phyloP scores from a whole-genome alignment of 2,888 invertebrate genomes.

The Apotomis capreana region DNA sequence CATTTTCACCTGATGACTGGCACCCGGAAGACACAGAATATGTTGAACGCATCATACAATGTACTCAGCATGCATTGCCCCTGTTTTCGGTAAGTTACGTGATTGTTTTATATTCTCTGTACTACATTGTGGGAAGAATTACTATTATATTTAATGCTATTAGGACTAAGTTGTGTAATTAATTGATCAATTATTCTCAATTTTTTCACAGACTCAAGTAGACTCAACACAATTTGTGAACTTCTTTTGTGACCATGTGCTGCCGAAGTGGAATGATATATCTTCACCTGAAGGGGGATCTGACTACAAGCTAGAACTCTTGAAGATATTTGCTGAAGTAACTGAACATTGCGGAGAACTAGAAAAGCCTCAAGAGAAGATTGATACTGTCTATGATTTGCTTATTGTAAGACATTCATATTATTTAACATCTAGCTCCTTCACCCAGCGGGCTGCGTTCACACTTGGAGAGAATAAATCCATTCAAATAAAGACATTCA shows the following conservation, averaged over 20 bases:
- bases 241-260: conserved; percentile 92
- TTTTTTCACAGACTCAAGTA: conserved; percentile 87
- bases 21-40: conserved; percentile 89
- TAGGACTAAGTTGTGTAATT: too few species aligned
- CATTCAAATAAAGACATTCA: conserved; percentile 62
- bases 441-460: too few species aligned
- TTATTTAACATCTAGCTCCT: too few species aligned
- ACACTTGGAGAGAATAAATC: too few species aligned
- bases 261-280: conserved; percentile 89
- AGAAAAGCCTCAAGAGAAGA: conserved; percentile 88
- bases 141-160: background rate
- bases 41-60: conserved; percentile 91
- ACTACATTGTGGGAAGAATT: background rate
- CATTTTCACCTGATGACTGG: conserved; percentile 86
- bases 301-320: conserved; percentile 88
- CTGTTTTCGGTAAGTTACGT: conserved; percentile 91
- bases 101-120: too few species aligned
- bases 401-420: conserved; percentile 85
- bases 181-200: too few species aligned
- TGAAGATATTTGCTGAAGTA: conserved; percentile 94
- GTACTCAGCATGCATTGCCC: conserved; percentile 92
- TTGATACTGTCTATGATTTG: conserved; percentile 89
- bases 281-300: conserved; percentile 83
- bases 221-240: conserved; percentile 93
- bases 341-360: conserved; percentile 89